Conservation (phyloP, 2,888 invertebrate genomes). For the Leptopterna dolabrata region DNA sequence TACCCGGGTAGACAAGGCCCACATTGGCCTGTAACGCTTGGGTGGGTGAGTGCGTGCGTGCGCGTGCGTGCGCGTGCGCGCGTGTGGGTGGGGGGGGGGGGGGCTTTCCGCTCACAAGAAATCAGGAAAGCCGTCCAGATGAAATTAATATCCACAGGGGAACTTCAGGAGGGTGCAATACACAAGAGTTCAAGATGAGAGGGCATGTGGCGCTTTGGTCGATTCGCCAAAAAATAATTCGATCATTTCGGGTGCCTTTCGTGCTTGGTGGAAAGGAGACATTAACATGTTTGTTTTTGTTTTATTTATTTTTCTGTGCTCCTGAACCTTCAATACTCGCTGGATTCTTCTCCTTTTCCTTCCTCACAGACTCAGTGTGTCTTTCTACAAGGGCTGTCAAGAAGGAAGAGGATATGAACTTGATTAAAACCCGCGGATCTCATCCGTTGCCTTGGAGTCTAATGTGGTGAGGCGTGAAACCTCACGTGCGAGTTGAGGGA, state of each 20-base stretch:
- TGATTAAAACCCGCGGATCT: slow-evolving; percentile 3
- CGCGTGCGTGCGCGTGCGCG: too few species aligned
- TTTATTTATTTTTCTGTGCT: neutral
- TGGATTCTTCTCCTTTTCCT: neutral
- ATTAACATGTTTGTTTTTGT: neutral
- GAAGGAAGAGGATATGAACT: neutral
- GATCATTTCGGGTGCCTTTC: neutral
- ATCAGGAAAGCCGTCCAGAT: neutral
- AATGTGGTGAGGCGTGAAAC: neutral
- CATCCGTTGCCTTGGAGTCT: neutral
- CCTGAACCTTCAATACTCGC: neutral
- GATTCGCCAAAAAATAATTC: neutral
- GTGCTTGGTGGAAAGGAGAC: neutral
- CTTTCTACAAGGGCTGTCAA: neutral
- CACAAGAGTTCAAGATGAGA: neutral
- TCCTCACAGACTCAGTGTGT: neutral
- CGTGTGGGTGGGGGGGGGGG: too few species aligned
- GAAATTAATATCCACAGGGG: neutral
- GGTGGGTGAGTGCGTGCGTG: too few species aligned
- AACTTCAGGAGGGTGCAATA: neutral
- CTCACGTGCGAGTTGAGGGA: neutral
- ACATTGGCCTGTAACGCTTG: too few species aligned
- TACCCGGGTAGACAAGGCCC: too few species aligned
- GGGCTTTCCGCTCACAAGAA: neutral
- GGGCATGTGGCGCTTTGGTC: neutral